phyloP scores from a whole-genome alignment of 2,797 vertebrate genomes.

The Hypotaenidia philippensis region DNA sequence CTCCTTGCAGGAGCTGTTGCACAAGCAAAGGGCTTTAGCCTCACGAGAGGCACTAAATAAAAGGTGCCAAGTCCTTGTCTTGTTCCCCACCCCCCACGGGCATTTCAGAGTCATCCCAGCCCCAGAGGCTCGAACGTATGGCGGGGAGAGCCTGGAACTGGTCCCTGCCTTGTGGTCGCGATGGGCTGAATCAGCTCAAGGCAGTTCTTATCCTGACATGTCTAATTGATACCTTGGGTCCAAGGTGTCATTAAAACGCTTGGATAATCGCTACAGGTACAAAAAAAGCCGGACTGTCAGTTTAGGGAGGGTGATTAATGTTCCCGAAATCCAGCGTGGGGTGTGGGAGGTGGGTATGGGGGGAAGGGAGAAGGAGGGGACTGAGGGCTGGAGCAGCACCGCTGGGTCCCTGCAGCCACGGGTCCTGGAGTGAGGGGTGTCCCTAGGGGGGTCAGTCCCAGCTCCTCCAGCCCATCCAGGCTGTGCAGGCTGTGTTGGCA shows the following conservation, averaged over 20 bases:
- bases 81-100: not conserved
- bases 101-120: not conserved
- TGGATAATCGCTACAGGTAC: conserved; percentile 69
- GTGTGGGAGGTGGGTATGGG: not conserved
- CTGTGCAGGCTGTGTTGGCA: conserved; percentile 38
- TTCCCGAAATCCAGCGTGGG: conserved; percentile 40
- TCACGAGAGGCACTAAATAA: not conserved
- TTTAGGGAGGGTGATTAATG: conserved; percentile 61
- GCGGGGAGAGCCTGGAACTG: not conserved
- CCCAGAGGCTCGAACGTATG: not conserved
- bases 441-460: not conserved
- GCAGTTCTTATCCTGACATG: conserved; percentile 80
- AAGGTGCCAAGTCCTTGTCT: not conserved
- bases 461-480: not conserved
- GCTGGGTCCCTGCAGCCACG: not conserved
- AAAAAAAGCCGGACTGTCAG: conserved; percentile 53
- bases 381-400: not conserved
- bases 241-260: conserved; percentile 77
- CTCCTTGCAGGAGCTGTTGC: not conserved
- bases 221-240: conserved; percentile 81
- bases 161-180: conserved; percentile 7
- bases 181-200: conserved; percentile 59
- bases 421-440: not conserved
- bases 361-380: not conserved
- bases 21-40: not conserved